Percentiles rank a stretch among this genome's conserved stretches.
These are phyloP conservation scores for Harpegnathos saltator DNA, from an alignment of 1,140 invertebrate genomes.

Conservation along the genomic window DNA sequence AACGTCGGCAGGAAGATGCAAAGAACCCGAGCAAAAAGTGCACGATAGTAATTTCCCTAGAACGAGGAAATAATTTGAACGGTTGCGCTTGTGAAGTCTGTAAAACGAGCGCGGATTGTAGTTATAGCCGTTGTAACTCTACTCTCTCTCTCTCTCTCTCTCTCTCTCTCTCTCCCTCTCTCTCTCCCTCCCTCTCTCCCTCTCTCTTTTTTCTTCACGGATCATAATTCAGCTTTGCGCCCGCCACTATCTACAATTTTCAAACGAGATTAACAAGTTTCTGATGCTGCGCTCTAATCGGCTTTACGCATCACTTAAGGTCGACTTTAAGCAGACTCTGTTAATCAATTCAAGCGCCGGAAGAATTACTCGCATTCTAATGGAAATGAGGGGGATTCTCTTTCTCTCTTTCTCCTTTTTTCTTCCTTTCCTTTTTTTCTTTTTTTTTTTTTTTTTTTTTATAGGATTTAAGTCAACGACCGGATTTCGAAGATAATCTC, in stretches of 20 bases:
- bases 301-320: slow-evolving; percentile 54
- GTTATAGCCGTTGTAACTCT: slow-evolving; percentile 20
- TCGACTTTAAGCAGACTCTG: slow-evolving; percentile 49
- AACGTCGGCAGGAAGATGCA: slow-evolving; percentile 61
- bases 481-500: slow-evolving; percentile 51
- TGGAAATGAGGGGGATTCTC: slow-evolving; percentile 25
- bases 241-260: slow-evolving; percentile 48
- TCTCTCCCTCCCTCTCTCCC: too few species aligned
- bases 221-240: slow-evolving; percentile 50
- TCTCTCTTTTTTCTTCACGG: not conserved
- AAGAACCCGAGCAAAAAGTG: slow-evolving; percentile 70
- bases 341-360: slow-evolving; percentile 54
- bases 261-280: slow-evolving; percentile 56
- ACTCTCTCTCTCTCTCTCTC: not conserved
- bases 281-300: slow-evolving; percentile 49
- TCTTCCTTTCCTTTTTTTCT: not conserved
- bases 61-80: slow-evolving; percentile 62
- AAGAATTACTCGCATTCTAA: slow-evolving; percentile 52
- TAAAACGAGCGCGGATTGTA: slow-evolving; percentile 21
- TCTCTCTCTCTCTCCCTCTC: too few species aligned
- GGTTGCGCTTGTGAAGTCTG: slow-evolving; percentile 39
- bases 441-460: slow-evolving; percentile 5
- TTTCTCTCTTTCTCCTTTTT: not conserved
- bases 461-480: slow-evolving; percentile 47
- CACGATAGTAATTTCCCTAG: slow-evolving; percentile 59